Conservation (phyloP, 2,113 vertebrate genomes). For the Cromileptes altivelis region DNA sequence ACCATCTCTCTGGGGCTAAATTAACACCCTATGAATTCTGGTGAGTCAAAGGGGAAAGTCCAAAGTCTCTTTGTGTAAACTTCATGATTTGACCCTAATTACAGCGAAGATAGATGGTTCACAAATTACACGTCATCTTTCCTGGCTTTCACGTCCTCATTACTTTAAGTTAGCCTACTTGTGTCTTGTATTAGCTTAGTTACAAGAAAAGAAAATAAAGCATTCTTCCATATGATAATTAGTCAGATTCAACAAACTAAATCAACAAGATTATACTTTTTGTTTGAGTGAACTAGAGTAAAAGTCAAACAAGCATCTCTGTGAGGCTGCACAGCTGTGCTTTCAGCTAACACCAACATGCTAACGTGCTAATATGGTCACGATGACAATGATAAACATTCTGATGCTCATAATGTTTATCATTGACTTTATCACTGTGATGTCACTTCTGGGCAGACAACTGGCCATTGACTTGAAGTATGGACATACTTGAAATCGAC, state of each 20-base stretch:
- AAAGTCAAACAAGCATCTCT: neutral
- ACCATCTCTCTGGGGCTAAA: conserved; percentile 34
- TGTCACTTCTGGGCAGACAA: too few species aligned
- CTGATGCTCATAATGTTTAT: neutral
- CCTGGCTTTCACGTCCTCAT: neutral
- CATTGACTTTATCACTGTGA: too few species aligned
- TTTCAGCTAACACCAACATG: neutral
- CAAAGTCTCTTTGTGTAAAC: conserved; percentile 44
- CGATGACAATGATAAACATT: neutral
- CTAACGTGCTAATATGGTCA: neutral
- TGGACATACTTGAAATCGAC: too few species aligned
- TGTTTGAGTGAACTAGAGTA: neutral
- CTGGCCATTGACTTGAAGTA: too few species aligned
- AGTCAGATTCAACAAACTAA: neutral
- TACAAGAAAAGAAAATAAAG: neutral
- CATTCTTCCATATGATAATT: neutral
- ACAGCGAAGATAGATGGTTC: conserved; percentile 31
- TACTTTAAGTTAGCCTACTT: neutral
- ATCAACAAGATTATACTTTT: neutral
- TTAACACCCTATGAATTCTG: conserved; percentile 42
- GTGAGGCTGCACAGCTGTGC: neutral
- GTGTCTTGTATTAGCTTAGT: neutral
- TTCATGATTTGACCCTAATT: conserved; percentile 47
- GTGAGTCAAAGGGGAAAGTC: conserved; percentile 28
- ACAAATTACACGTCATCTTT: conserved; percentile 24